Evolutionary conservation across 1,140 invertebrate species (phyloP), one percentile per base, ranked within the genome.

Genomic region (Elysia chlorotica): DNA sequence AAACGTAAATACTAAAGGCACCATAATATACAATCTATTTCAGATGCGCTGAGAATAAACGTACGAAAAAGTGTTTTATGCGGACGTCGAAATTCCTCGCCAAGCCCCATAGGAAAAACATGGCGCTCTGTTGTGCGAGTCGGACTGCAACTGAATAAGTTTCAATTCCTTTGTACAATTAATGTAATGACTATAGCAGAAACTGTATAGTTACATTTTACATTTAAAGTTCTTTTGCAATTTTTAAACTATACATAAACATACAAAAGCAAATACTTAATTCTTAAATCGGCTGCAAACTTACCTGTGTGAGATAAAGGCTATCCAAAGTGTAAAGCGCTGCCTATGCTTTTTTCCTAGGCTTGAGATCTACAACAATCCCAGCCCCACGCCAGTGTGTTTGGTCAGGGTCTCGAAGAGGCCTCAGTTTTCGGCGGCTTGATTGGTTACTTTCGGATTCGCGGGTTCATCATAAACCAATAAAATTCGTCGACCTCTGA

Each of bases 71-170:
- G 3, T 23, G 41, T 1, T 4, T 48, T 71, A 21, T 41, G 69
- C 69, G 69, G 69, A 63, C 59, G 59, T 71, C 69, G 30, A n/a
- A 19, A 41, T 63, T 31, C 19, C 1, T 21, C 35, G 17, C 28
- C 5, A n/a, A 2, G 1, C 25, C 37, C 36, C 69, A 48, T 71
- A 62, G 59, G 5, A 25, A 74, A 74, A 73, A 74, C 77, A 81
- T 81, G 80, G 78, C 80, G 74, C 71, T 73, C 74, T 69, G 70
- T 67, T 59, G 65, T 67, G 61, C 5, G 3, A 25, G 21, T 33
- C 17, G 2, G 25, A 59, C 30, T 23, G 53, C 56, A 19, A 4
- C 1, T 65, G 25, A 2, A 28, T 10, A 28, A 5, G 53, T 17
- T 25, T 53, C 2, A 38, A 4, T 37, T 25, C n/a, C 19, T 33